These are phyloP conservation scores for Gandaritis pyraliata DNA, from an alignment of 2,888 invertebrate genomes.

Conservation along the genomic window DNA sequence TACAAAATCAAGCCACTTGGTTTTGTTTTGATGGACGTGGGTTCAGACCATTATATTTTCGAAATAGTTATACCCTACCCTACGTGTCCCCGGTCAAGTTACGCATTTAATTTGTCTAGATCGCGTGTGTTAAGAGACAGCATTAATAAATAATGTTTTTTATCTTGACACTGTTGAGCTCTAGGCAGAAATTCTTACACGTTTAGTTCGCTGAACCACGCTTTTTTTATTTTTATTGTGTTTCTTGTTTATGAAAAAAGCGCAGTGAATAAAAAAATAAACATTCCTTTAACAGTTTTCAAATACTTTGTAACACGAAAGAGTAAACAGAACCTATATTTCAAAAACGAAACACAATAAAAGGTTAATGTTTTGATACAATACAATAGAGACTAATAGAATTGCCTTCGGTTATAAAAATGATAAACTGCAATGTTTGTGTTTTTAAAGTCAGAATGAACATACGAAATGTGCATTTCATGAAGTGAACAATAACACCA, in stretches of 20 bases:
- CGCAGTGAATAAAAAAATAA: conserved; percentile 43
- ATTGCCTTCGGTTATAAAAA: conserved; percentile 54
- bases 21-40: neutral
- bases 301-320: conserved; percentile 11
- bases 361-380: conserved; percentile 48
- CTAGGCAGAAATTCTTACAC: conserved; percentile 80
- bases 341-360: conserved; percentile 34
- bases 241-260: conserved; percentile 47
- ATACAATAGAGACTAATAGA: conserved; percentile 44
- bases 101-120: conserved; percentile 81
- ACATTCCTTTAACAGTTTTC: conserved; percentile 7
- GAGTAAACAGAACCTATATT: conserved; percentile 22
- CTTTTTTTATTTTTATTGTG: conserved; percentile 61
- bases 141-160: conserved; percentile 78
- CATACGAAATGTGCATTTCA: conserved; percentile 57
- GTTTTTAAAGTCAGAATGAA: conserved; percentile 42
- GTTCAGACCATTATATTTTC: conserved; percentile 59
- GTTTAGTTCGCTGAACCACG: conserved; percentile 71
- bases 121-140: conserved; percentile 75
- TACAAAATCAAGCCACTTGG: neutral
- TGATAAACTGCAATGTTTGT: conserved; percentile 57
- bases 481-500: conserved; percentile 65
- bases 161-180: conserved; percentile 73
- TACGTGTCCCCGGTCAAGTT: conserved; percentile 72
- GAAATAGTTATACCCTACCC: conserved; percentile 58